Evolutionary conservation across 1,140 invertebrate species (phyloP), one percentile per base, ranked within the genome.

Genomic region (Ceratosolen fusciceps): DNA sequence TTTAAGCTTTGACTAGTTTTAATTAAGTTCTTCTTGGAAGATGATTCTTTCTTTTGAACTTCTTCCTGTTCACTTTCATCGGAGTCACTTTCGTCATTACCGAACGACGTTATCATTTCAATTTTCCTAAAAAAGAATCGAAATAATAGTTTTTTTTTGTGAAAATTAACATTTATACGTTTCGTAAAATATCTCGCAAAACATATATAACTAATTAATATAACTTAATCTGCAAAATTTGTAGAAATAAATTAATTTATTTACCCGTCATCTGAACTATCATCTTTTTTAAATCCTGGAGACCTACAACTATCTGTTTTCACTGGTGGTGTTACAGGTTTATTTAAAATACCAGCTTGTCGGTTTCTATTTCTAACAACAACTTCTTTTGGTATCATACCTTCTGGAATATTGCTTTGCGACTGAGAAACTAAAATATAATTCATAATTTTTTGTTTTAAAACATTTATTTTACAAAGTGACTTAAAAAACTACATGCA

Each of bases 81-180:
- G 0, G 90, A 90, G 67, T 90, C 89, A 83, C 87, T 87, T 31
- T 84, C 87, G 7, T 90, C 90, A 34, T 86, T 88, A 7, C 92
- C 92, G 85, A 92, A 93, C 0, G 92, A 92, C 16, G 92, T 92
- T 75, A 93, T 93, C 87, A 93, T 90, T 83, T 92, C 92, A 84
- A 93, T 93, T 89, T 91, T 92, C 58, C 92, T 93, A 78, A 29
- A 90, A 89, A 60, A 9, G 9, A n/a, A 12, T 56, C 3, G 12
- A 54, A 19, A 37, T 14, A 54, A 24, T n/a, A n/a, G n/a, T n/a
- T 26, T 39, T 39, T 70, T 43, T 16, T 43, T 56, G 21, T 43
- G 12, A 43, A 43, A 7, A 43, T 12, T 43, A 43, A 43, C 12
- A 43, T 43, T 5, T 12, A 43, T 43, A 12, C 39, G 12, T 7